Percentiles rank a stretch among this genome's conserved stretches.
Evolutionary conservation across 2,113 vertebrate genomes (phyloP).

Genomic region (Hemichromis elongatus): DNA sequence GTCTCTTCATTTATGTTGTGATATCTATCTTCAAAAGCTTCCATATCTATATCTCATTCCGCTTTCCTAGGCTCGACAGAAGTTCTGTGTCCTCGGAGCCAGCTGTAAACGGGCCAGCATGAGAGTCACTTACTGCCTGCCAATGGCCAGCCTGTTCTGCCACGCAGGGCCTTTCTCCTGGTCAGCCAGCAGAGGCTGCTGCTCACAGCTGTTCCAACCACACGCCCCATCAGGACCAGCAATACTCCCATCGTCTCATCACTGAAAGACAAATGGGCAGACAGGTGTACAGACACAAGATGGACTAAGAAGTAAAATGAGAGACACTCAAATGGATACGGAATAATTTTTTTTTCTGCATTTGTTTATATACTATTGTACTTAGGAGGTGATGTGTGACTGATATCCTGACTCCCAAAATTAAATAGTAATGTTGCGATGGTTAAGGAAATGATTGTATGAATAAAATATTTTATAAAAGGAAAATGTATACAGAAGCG

Average conservation of each 20-base stretch:
- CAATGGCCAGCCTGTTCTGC: conserved; percentile 58
- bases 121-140: conserved; percentile 58
- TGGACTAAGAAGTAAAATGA: conserved; percentile 76
- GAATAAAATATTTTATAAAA: conserved; percentile 99
- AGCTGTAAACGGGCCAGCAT: conserved; percentile 88
- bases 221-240: conserved; percentile 89
- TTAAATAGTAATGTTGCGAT: conserved; percentile 91
- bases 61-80: conserved; percentile 76
- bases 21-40: background rate
- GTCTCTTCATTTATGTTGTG: background rate
- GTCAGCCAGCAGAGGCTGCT: conserved; percentile 67
- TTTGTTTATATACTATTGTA: conserved; percentile 99
- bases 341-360: conserved; percentile 82
- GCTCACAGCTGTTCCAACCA: conserved; percentile 77
- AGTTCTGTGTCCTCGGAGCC: conserved; percentile 74
- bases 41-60: background rate
- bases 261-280: conserved; percentile 61
- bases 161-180: conserved; percentile 59
- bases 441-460: conserved; percentile 94
- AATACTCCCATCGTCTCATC: conserved; percentile 86
- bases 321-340: conserved; percentile 84
- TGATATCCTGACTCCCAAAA: conserved; percentile 86
- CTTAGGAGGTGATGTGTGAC: conserved; percentile 82
- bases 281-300: conserved; percentile 85
- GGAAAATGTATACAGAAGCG: conserved; percentile 85